Base-by-base conservation (phyloP, 2,113 vertebrate species). In the Vidua macroura region DNA sequence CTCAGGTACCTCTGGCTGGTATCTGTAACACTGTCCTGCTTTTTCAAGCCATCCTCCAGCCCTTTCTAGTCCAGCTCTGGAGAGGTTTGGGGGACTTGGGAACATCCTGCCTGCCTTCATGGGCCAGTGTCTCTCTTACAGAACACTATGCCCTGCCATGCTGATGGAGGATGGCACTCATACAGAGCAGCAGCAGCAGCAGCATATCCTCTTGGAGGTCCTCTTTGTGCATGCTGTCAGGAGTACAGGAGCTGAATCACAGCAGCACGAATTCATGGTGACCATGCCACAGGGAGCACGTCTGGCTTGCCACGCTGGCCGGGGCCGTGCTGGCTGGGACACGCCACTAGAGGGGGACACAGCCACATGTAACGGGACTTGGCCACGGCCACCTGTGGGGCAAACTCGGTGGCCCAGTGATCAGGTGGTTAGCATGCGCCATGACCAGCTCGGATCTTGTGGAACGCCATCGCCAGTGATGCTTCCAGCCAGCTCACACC, bases 331-430 rank as follows among this genome's bases (percentile, higher is more conserved):
- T 93, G 92, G 83, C 88, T 51, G 51, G 88, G 75, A 88, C 90
- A 80, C 33, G 52, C 96, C 96, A 95, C 93, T 96, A 96, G 96
- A 96, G 94, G 96, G 96, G 85, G 96, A 93, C 96, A 94, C 91
- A 95, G 85, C 58, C 90, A 90, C 78, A 7, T 27, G 41, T 4
- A 96, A 96, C 1, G 1, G 89, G 66, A n/a, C 24, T 0, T 25
- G 14, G 63, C 70, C 91, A 73, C 46, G 13, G 72, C 74, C 90
- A 95, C 83, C 30, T 5, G 59, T 35, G 63, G 72, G 68, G 43
- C 73, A 13, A 23, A 6, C 3, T 21, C 11, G 7, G 59, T 73
- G 92, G 70, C 49, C 72, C 46, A 14, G 58, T 10, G 70, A 4
- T 37, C 0, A 0, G 1, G 17, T 23, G 85, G n/a, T 18, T 68